These are phyloP conservation scores for Nineta flava DNA, from an alignment of 2,888 invertebrate genomes.

Conservation along the genomic window DNA sequence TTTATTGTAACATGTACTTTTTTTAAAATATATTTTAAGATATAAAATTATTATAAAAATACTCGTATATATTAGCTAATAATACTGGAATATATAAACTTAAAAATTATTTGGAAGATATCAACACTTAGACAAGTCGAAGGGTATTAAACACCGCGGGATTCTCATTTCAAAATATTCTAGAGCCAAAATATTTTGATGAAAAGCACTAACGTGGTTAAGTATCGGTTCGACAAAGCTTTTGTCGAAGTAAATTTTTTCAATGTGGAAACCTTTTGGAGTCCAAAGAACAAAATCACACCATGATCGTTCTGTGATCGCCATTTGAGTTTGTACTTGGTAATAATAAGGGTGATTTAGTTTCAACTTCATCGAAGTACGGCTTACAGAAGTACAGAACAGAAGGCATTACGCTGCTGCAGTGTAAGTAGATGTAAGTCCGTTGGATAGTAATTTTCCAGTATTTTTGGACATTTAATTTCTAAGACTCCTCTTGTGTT, in stretches of 20 bases:
- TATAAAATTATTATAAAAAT: neutral
- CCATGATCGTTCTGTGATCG: constrained; percentile 12
- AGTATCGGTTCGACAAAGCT: constrained; percentile 10
- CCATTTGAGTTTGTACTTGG: constrained; percentile 14
- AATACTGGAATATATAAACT: neutral
- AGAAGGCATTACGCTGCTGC: constrained; percentile 11
- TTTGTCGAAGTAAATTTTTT: constrained; percentile 10
- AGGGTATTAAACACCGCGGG: constrained; percentile 11
- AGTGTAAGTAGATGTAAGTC: constrained; percentile 10
- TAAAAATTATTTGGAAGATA: constrained; percentile 4
- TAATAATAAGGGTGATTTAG: constrained; percentile 13
- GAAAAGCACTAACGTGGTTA: constrained; percentile 10
- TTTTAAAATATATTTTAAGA: neutral
- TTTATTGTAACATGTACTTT: too few relatives aligned
- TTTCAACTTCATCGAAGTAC: constrained; percentile 10
- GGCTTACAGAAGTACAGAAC: constrained; percentile 7
- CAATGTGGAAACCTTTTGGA: constrained; percentile 9
- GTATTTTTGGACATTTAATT: too few relatives aligned
- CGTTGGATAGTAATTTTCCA: constrained; percentile 11
- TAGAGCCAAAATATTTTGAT: constrained; percentile 13
- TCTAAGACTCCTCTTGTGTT: constrained; percentile 6
- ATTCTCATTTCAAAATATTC: constrained; percentile 14
- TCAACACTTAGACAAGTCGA: constrained; percentile 9
- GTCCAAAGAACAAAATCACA: constrained; percentile 15
- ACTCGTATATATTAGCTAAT: neutral